A percentile compares a stretch with the other conserved stretches of the same genome.
Conservation (phyloP, 2,797 vertebrate species). For the Muraenolepis orangiensis region DNA sequence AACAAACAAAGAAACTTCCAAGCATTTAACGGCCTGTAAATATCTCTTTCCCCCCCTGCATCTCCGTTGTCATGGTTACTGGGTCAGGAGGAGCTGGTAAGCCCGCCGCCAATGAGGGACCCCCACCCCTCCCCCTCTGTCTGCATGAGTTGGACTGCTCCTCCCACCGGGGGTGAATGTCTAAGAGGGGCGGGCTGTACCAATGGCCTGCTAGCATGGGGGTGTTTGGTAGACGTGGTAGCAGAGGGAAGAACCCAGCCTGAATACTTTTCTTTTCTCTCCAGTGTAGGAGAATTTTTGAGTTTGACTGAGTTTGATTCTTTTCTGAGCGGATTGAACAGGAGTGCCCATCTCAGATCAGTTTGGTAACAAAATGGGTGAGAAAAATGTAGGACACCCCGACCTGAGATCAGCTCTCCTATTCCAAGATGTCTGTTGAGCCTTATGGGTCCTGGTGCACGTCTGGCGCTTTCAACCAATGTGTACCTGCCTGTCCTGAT, state of each 20-base stretch:
- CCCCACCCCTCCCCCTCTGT: not conserved
- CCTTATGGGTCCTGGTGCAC: constrained; percentile 5
- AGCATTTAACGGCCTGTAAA: constrained; percentile 56
- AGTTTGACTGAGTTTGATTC: no score
- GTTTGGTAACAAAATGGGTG: no score
- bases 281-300: no score
- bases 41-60: constrained; percentile 54
- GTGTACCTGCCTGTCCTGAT: constrained; percentile 1
- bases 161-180: constrained; percentile 28
- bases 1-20: constrained; percentile 24
- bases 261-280: no score
- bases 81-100: constrained; percentile 70
- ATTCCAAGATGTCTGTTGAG: no score
- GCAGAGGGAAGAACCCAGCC: no score
- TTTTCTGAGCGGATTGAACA: no score
- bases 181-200: constrained; percentile 20
- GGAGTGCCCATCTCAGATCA: no score
- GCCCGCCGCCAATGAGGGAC: constrained; percentile 37
- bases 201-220: constrained; percentile 52
- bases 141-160: constrained; percentile 63
- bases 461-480: constrained; percentile 3
- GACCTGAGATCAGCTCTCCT: no score
- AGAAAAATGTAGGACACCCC: no score
- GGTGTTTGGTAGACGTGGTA: constrained; percentile 18
- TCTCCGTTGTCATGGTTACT: constrained; percentile 55